These are phyloP conservation scores for Rotaria magnacalcarata DNA, from an alignment of 2,888 invertebrate genomes.

Conservation along the genomic window DNA sequence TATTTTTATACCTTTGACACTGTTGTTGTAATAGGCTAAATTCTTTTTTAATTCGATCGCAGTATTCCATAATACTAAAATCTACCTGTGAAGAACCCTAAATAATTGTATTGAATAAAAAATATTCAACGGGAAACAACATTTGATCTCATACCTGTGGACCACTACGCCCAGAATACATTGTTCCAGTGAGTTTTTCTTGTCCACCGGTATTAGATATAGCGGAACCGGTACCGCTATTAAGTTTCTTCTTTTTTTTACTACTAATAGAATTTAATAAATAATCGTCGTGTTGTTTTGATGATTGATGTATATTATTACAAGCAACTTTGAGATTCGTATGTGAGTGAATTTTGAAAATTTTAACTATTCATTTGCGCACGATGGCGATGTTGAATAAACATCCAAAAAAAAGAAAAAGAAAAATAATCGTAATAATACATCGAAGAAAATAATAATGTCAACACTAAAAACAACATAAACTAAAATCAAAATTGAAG, in stretches of 20 bases:
- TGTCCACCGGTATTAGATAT: constrained; percentile 1
- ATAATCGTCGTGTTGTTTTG: neutral
- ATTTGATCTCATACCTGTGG: neutral
- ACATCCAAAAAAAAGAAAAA: neutral
- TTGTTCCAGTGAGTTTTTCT: neutral
- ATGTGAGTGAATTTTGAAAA: constrained; percentile 18
- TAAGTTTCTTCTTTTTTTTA: neutral
- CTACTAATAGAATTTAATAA: neutral
- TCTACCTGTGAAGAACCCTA: constrained; percentile 7
- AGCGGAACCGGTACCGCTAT: constrained; percentile 11
- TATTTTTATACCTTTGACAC: constrained; percentile 35
- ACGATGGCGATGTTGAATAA: neutral
- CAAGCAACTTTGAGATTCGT: constrained; percentile 11
- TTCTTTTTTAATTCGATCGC: constrained; percentile 46
- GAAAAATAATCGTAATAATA: neutral
- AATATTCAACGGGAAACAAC: no score
- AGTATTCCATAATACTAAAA: constrained; percentile 36
- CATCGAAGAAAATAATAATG: neutral
- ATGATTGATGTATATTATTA: neutral
- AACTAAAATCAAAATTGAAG: neutral
- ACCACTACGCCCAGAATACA: constrained; percentile 18
- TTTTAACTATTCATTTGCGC: neutral
- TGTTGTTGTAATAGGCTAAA: constrained; percentile 44
- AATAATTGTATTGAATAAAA: neutral
- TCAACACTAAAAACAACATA: neutral